These are phyloP conservation scores for Sebastes melanostomus DNA, from an alignment of 2,797 vertebrate genomes.

Conservation along the genomic window DNA sequence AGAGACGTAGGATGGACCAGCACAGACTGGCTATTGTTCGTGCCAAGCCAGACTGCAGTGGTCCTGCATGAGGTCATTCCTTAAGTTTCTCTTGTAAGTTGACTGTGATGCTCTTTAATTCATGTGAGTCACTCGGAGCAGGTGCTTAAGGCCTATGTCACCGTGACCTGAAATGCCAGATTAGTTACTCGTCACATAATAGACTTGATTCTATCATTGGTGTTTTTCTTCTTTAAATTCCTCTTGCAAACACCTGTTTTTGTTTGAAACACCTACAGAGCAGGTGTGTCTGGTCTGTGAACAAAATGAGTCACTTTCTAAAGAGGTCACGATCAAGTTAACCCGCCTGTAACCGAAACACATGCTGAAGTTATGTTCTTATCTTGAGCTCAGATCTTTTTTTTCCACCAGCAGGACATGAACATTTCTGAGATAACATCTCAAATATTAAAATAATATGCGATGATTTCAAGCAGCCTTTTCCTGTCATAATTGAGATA, in stretches of 20 bases:
- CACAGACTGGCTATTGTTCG: conserved; percentile 77
- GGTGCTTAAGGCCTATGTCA: conserved; percentile 25
- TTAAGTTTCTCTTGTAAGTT: conserved; percentile 49
- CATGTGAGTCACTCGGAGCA: conserved; percentile 49
- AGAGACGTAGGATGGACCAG: conserved; percentile 44
- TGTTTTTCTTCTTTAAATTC: not conserved
- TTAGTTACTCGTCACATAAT: not conserved
- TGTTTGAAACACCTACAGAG: not conserved
- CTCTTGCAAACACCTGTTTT: conserved; percentile 20
- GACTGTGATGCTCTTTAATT: conserved; percentile 32
- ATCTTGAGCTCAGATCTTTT: not conserved
- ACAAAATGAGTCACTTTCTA: conserved; percentile 9
- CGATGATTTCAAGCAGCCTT: not conserved
- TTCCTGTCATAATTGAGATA: not conserved
- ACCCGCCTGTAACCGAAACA: conserved; percentile 2
- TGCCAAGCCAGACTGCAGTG: conserved; percentile 46
- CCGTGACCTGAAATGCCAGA: not conserved
- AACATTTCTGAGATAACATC: not conserved
- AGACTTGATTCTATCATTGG: not conserved
- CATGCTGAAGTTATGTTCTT: not conserved
- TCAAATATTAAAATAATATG: not conserved
- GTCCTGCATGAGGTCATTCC: conserved; percentile 69
- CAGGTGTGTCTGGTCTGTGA: conserved; percentile 12
- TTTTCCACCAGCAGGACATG: no score
- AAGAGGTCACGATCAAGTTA: not conserved